Percentiles rank a stretch among this genome's conserved stretches.
Evolutionary conservation across 2,113 vertebrate genomes (phyloP).

Genomic region (Podilymbus podiceps): DNA sequence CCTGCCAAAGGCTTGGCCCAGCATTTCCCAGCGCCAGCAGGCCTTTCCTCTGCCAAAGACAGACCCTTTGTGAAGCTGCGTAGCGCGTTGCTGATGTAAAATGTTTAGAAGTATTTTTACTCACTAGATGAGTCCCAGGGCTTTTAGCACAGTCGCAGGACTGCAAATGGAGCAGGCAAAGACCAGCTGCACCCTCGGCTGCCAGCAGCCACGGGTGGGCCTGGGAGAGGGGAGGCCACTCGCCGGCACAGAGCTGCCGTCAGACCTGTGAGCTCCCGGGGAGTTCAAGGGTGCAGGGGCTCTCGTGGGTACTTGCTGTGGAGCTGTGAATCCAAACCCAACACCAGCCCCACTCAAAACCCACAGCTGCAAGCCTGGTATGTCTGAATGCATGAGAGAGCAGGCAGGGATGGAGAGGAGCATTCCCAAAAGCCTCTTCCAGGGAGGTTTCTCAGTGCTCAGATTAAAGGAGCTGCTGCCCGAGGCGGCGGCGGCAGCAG

Average conservation of each 20-base stretch:
- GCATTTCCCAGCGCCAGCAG: neutral
- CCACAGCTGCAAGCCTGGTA: neutral
- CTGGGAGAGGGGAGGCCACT: neutral
- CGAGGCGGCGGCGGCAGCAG: neutral
- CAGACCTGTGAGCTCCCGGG: rapidly evolving
- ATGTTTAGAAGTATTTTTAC: neutral
- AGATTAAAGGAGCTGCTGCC: neutral
- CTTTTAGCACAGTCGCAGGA: neutral
- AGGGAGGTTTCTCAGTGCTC: neutral
- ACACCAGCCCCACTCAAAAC: neutral
- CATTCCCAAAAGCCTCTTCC: neutral
- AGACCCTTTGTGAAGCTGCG: neutral
- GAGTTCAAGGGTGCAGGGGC: neutral
- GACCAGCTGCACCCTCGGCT: neutral
- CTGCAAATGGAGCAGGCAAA: neutral
- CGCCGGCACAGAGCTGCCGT: neutral
- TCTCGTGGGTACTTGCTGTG: rapidly evolving
- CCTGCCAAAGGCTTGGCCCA: neutral
- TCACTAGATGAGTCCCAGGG: neutral
- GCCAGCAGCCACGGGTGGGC: neutral
- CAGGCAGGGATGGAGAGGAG: neutral
- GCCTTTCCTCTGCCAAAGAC: neutral
- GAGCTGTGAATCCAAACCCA: neutral
- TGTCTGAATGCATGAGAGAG: neutral
- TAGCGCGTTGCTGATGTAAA: neutral